Evolutionary conservation across 2,888 invertebrate genomes (phyloP).

Genomic region (Pseudolycoriella hygida): DNA sequence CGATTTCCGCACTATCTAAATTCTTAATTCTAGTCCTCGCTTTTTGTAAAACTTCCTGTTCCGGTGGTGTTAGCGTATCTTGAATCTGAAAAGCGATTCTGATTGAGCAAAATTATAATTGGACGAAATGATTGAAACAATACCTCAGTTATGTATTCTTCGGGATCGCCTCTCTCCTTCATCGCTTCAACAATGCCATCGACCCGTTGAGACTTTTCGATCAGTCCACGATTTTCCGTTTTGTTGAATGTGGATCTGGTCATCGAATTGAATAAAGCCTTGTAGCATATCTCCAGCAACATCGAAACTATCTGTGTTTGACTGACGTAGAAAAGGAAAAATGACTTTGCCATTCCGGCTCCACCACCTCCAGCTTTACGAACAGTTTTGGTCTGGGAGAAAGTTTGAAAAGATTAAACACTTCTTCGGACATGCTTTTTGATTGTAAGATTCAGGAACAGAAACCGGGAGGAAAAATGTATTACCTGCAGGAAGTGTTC

Average conservation of each 20-base stretch:
- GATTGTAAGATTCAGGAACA: not conserved
- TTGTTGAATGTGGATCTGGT: constrained; percentile 45
- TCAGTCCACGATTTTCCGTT: constrained; percentile 53
- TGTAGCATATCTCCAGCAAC: constrained; percentile 51
- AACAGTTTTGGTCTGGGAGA: constrained; percentile 47
- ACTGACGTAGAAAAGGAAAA: constrained; percentile 58
- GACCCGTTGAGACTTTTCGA: constrained; percentile 73
- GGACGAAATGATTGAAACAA: constrained; percentile 8
- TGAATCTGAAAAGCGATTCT: constrained; percentile 48
- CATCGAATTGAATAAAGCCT: constrained; percentile 50
- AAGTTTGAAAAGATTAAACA: too few relatives aligned
- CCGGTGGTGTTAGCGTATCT: constrained; percentile 75
- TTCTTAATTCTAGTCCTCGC: constrained; percentile 60
- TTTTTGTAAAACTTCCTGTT: constrained; percentile 52
- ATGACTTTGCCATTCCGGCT: constrained; percentile 61
- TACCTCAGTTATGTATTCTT: constrained; percentile 65
- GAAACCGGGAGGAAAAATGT: not conserved
- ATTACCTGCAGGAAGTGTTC: constrained; percentile 34
- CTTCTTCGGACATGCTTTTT: too few relatives aligned
- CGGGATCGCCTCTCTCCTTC: constrained; percentile 57
- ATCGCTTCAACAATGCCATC: constrained; percentile 66
- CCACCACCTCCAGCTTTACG: constrained; percentile 49
- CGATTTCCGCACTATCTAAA: constrained; percentile 58
- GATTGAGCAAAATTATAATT: constrained; percentile 6
- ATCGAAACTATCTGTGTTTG: constrained; percentile 48